Evolutionary conservation across 2,797 vertebrate species (phyloP), one percentile per base, ranked within the genome.

Genomic region (Scolopax rusticola): DNA sequence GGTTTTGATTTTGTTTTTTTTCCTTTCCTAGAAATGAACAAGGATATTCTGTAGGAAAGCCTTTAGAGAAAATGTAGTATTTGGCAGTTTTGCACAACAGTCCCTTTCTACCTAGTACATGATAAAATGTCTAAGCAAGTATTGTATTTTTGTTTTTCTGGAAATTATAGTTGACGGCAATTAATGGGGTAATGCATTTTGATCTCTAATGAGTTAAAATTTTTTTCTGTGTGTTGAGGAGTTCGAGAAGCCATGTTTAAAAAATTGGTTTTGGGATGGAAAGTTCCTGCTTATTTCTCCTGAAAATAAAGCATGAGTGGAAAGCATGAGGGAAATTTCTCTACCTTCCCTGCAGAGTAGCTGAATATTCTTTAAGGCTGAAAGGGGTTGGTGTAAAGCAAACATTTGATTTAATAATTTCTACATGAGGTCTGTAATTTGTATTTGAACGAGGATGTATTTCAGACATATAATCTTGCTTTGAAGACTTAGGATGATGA

Each of bases 401-500:
- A 76, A 82, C 41, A 53, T 70, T 87, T 74, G 43, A 50, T 41
- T 70, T 8, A 1, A 40, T 79, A 30, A 41, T 84, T 91, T 82
- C 16, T 4, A 4, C 38, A 30, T 40, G 45, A 93, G 60, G n/a
- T 84, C 51, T 20, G 1, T 76, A 64, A 64, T 25, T 74, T 79
- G 3, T 85, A 18, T 95, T 87, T 93, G 56, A 76, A 30, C 59
- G 53, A 73, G 57, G 45, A 33, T n/a, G 6, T 87, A 59, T 77
- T 95, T 93, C 71, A 79, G 30, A 47, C 15, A 3, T 43, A 33
- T 7, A 69, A 8, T 76, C 65, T 90, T 63, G 16, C 32, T 82
- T 86, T 82, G 80, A 79, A 74, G 40, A 32, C 3, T 33, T 91
- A 27, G 24, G 12, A 6, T 88, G 50, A 24, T 86, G 73, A 78